Evolutionary conservation across 2,113 vertebrate species (phyloP), one percentile per base, ranked within the genome.

Genomic region (Cisticola juncidis): DNA sequence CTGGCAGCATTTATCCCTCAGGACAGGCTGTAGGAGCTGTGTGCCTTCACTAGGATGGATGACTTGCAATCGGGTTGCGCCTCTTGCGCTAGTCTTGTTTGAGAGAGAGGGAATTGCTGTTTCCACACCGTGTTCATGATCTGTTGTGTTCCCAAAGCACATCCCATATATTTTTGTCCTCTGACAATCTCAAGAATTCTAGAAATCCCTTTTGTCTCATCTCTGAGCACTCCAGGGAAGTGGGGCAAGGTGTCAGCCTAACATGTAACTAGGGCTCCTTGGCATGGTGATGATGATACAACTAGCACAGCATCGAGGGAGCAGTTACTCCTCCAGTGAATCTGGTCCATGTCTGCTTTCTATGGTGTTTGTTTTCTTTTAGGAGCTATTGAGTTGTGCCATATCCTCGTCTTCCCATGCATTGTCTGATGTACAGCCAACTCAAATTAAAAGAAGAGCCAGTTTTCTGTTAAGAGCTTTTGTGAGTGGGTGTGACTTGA

Each of bases 361-460:
- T 71, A 95, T 66, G 84, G 77, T 97, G 94, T 94, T 95, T 96
- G 78, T 96, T 95, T 96, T 95, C 91, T 84, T 94, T 95, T 76
- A 38, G 89, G 50, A 87, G 73, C 61, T 92, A 70, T 79, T 84
- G 86, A 79, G 81, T 81, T 95, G 91, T 92, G 95, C 93, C 54
- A 40, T 92, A 79, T 84, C 94, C 91, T 86, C 58, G 72, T 81
- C 91, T 86, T 94, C 51, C 88, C 80, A 6, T 74, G 84, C 14
- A 1, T 53, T 57, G 83, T 96, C 91, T 95, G 96, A 97, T 96
- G 94, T 96, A 76, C 23, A 20, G 96, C 96, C 94, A 96, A 92
- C 91, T 64, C 91, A 94, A 96, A 95, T 96, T 97, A 97, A 93
- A 96, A 94, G 94, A 94, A 93, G 86, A 95, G 89, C 92, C 69